Evolutionary conservation across 2,888 invertebrate genomes (phyloP), one percentile per base, ranked within the genome.

Genomic region (Deladenus siricidicola): DNA sequence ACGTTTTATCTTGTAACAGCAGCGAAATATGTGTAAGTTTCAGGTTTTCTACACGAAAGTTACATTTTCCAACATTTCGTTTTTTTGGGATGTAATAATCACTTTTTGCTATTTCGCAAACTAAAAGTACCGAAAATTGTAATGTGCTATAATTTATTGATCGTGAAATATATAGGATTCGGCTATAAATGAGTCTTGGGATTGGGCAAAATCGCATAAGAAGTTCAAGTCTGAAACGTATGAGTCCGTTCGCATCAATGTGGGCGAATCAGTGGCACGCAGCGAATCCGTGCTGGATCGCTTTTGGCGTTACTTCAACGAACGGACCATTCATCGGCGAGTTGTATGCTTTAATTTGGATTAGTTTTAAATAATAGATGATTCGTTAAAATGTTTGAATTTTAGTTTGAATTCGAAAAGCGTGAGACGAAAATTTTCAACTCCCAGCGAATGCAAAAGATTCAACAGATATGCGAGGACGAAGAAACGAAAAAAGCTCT

Each of bases 381-480:
- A 2, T 39, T 42, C 6, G 3, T 2, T 8, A 45, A 2, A n/a
- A 1, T 28, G 21, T 4, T 23, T 4, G 17, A n/a, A 30, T 23
- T 66, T 52, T 42, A 68, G 68, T 67, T 59, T n/a, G 62, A 63
- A 26, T 71, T 65, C 54, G 71, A 73, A 51, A 49, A 62, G 1
- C 64, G 67, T n/a, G 74, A 73, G 39, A 56, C 68, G 30, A 68
- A 70, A 44, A 66, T 67, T 24, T 74, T 71, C 56, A 66, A 72
- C 30, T 68, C 69, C 3, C 71, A 72, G 56, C 68, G 71, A 58
- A 56, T 71, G 26, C 71, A 68, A 58, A 69, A 71, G 52, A 70
- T 70, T 45, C 70, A 71, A 48, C 64, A 65, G 8, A 70, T 72
- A 42, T 51, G 70, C 6, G 68, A 67, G 34, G 70, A 73, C 56